Conservation (phyloP, 2,888 invertebrate species). For the Noctuana brunneofusca region DNA sequence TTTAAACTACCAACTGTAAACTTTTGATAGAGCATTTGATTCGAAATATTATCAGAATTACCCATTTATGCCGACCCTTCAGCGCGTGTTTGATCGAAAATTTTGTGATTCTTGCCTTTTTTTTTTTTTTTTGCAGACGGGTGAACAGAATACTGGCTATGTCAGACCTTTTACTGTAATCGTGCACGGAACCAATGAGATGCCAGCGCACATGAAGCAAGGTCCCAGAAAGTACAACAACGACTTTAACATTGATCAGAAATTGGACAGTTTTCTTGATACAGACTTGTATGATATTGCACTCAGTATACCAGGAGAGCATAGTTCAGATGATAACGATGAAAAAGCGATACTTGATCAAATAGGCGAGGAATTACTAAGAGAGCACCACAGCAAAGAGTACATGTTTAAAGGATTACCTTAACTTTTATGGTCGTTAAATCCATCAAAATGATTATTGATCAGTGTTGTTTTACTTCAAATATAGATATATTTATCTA, state of each 20-base stretch:
- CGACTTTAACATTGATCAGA: slow-evolving; percentile 70
- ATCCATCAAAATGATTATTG: neutral
- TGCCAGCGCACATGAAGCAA: slow-evolving; percentile 84
- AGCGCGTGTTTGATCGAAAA: no score
- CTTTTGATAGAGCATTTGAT: no score
- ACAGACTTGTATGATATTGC: slow-evolving; percentile 44
- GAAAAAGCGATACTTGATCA: slow-evolving; percentile 54
- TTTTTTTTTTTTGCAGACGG: slow-evolving; percentile 49
- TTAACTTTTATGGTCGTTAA: neutral
- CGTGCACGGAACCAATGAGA: slow-evolving; percentile 87
- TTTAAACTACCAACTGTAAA: no score
- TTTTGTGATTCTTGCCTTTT: no score
- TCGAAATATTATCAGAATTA: no score
- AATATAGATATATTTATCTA: no score
- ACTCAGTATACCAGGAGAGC: slow-evolving; percentile 49
- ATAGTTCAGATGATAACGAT: slow-evolving; percentile 46
- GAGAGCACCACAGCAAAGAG: slow-evolving; percentile 62
- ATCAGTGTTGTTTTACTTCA: no score
- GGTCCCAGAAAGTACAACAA: slow-evolving; percentile 81
- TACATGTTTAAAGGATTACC: slow-evolving; percentile 5
- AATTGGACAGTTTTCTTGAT: slow-evolving; percentile 36
- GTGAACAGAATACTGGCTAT: slow-evolving; percentile 79
- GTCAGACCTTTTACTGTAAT: slow-evolving; percentile 84
- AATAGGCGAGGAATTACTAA: slow-evolving; percentile 63
- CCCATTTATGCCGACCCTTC: no score